Conservation (phyloP, 2,113 vertebrate species). For the Martes martes region DNA sequence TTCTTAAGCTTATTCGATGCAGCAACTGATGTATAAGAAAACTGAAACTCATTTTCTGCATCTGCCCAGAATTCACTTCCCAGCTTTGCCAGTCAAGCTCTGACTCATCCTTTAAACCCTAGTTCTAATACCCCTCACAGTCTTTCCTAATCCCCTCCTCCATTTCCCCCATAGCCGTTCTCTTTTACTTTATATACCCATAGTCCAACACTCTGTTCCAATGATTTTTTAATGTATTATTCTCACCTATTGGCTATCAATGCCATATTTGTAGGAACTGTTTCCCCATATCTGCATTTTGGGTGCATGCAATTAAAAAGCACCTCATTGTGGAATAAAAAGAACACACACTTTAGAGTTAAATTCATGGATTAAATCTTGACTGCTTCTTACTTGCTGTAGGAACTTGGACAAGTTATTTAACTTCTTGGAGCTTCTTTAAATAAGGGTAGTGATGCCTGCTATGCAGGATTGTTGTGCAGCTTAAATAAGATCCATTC, state of each 20-base stretch:
- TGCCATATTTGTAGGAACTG: neutral
- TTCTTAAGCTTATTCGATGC: conserved; percentile 11
- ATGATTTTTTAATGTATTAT: neutral
- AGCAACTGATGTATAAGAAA: neutral
- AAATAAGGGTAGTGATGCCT: neutral
- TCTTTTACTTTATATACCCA: neutral
- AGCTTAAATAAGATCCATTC: neutral
- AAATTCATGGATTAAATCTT: neutral
- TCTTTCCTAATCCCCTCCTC: neutral
- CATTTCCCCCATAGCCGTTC: neutral
- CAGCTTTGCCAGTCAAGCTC: neutral
- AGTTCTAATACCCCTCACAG: neutral
- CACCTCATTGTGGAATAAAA: neutral
- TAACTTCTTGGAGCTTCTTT: neutral
- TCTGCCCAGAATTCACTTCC: neutral
- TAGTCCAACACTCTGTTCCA: neutral
- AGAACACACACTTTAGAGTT: neutral
- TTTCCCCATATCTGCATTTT: neutral
- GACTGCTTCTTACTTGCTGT: neutral
- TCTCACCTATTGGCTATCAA: neutral
- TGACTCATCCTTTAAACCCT: neutral
- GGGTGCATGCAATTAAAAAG: neutral
- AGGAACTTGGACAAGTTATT: neutral
- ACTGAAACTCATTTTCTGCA: neutral
- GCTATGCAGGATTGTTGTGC: neutral